Conservation (phyloP, 2,113 vertebrate species). For the Apeltes quadracus region DNA sequence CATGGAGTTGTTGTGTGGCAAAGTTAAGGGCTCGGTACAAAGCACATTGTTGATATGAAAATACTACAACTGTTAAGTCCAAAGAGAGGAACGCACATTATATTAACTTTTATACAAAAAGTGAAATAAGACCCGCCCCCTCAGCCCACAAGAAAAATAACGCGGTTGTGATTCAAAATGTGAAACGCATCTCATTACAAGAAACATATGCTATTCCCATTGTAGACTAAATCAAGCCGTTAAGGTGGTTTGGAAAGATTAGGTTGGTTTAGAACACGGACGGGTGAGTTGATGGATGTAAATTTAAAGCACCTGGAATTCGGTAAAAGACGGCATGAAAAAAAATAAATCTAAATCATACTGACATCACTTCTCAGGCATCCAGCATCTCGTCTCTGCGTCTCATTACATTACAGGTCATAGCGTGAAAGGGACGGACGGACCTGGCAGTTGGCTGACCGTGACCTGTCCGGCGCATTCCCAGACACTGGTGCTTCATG, state of each 20-base stretch:
- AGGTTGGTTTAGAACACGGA: conserved; percentile 15
- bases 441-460: conserved; percentile 26
- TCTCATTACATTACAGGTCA: conserved; percentile 49
- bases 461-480: conserved; percentile 61
- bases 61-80: background rate
- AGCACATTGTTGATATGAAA: background rate
- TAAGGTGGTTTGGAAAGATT: conserved; percentile 13
- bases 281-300: conserved; percentile 31
- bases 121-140: too few relatives aligned
- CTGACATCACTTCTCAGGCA: conserved; percentile 49
- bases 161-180: background rate
- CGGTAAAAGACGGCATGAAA: background rate
- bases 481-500: conserved; percentile 64
- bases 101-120: background rate
- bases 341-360: conserved; percentile 27
- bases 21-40: background rate
- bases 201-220: background rate
- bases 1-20: background rate
- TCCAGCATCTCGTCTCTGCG: conserved; percentile 52
- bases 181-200: background rate
- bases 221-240: conserved; percentile 3
- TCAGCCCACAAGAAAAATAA: background rate
- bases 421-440: conserved; percentile 44
- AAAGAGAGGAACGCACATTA: background rate
- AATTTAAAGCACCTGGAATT: conserved; percentile 23